phyloP scores from a whole-genome alignment of 2,888 invertebrate genomes.

The Mystacides longicornis region DNA sequence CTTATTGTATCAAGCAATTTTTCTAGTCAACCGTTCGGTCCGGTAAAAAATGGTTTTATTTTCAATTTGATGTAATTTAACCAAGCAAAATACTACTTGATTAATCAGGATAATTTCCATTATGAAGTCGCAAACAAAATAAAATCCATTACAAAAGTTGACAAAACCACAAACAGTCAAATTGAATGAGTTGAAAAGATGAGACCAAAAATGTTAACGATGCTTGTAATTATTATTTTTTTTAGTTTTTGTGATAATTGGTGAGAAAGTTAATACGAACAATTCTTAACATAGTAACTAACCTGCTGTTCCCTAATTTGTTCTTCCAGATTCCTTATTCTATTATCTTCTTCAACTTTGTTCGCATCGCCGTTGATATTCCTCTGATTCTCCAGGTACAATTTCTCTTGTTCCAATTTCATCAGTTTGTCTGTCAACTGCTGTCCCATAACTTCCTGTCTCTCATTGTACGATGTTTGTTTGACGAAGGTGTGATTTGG shows the following conservation, averaged over 20 bases:
- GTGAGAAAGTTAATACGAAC: neutral
- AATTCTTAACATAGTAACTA: constrained; percentile 26
- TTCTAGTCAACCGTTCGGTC: too few species aligned
- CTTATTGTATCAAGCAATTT: too few species aligned
- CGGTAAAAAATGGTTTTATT: too few species aligned
- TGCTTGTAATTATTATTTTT: neutral
- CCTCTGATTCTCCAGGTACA: constrained; percentile 40
- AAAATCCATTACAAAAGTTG: too few species aligned
- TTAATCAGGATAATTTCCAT: too few species aligned
- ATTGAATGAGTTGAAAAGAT: too few species aligned
- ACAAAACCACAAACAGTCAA: too few species aligned
- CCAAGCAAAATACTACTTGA: too few species aligned
- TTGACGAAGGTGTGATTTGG: constrained; percentile 36
- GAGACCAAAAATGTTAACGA: too few species aligned
- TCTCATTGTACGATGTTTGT: constrained; percentile 9
- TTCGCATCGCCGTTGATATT: constrained; percentile 28
- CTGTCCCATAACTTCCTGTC: constrained; percentile 41
- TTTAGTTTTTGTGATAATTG: neutral
- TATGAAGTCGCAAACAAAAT: too few species aligned
- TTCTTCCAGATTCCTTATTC: constrained; percentile 56
- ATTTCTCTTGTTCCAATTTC: constrained; percentile 42
- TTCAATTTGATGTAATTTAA: too few species aligned
- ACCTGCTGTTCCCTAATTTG: constrained; percentile 62
- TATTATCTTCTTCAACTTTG: constrained; percentile 39
- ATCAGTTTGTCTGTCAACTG: constrained; percentile 51